These are phyloP conservation scores for Zaprionus nigranus DNA, from an alignment of 1,140 invertebrate species.

Conservation along the genomic window DNA sequence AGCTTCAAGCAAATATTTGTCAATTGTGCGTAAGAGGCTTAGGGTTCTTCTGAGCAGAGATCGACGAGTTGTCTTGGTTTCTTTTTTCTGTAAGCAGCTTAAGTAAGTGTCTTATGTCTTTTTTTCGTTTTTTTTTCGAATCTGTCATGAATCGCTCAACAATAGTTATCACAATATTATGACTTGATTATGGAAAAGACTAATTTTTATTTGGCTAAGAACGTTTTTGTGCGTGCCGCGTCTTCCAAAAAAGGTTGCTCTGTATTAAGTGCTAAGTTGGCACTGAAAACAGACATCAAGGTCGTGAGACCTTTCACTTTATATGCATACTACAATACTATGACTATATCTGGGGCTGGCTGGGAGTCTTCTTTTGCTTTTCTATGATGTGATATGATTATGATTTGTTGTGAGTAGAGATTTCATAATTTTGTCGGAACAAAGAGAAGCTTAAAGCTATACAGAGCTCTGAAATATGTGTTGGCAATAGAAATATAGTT, in stretches of 20 bases:
- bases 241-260: slow-evolving; percentile 47
- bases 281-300: slow-evolving; percentile 60
- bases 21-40: slow-evolving; percentile 51
- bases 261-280: slow-evolving; percentile 80
- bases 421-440: slow-evolving; percentile 46
- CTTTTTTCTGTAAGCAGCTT: slow-evolving; percentile 45
- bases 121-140: background rate
- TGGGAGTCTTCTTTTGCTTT: slow-evolving; percentile 42
- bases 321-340: background rate
- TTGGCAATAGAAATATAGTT: slow-evolving; percentile 40
- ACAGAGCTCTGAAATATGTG: slow-evolving; percentile 28
- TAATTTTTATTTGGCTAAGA: slow-evolving; percentile 75
- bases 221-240: slow-evolving; percentile 63
- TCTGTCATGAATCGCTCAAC: slow-evolving; percentile 24
- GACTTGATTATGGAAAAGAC: slow-evolving; percentile 82
- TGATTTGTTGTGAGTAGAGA: slow-evolving; percentile 35
- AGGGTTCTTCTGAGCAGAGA: slow-evolving; percentile 19
- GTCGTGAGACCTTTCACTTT: slow-evolving; percentile 67
- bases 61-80: slow-evolving; percentile 15
- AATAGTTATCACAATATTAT: slow-evolving; percentile 78
- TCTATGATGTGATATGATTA: slow-evolving; percentile 51
- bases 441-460: slow-evolving; percentile 38
- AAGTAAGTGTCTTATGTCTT: slow-evolving; percentile 29
- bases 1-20: slow-evolving; percentile 26
- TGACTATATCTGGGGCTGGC: slow-evolving; percentile 17